A percentile compares a stretch with the other conserved stretches of the same genome.
Evolutionary conservation across 64 coral and sea anemone species (phyloP).

Genomic region (Anthopleura sola): DNA sequence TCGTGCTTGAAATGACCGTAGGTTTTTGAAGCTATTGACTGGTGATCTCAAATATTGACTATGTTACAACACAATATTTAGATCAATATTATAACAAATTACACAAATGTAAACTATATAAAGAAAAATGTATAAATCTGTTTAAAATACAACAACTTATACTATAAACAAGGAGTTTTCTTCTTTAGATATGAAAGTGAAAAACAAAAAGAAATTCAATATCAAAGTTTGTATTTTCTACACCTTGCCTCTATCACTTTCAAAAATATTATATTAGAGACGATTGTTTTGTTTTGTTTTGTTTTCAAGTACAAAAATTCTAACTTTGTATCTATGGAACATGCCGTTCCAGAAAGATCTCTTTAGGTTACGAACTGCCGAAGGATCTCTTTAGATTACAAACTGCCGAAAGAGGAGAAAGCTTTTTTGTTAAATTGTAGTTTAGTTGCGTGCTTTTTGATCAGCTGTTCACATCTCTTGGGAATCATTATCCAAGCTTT

Average conservation of each 20-base stretch:
- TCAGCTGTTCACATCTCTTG: not conserved
- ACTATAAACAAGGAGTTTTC: too few species aligned
- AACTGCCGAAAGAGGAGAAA: not conserved
- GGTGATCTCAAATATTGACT: conserved; percentile 10
- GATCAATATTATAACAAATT: not conserved
- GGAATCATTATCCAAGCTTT: not conserved
- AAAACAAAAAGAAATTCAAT: too few species aligned
- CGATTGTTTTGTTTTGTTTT: too few species aligned
- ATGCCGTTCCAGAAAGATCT: too few species aligned
- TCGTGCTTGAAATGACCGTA: not conserved
- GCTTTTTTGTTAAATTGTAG: not conserved
- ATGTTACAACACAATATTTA: not conserved
- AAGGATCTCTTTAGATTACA: too few species aligned
- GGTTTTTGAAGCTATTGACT: not conserved
- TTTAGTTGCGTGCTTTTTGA: not conserved
- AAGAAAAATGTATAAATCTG: not conserved
- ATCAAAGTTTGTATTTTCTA: too few species aligned
- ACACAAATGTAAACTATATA: not conserved
- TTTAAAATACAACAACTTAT: not conserved
- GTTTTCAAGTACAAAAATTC: too few species aligned
- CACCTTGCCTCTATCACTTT: too few species aligned
- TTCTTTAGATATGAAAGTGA: too few species aligned
- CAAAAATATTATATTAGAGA: too few species aligned
- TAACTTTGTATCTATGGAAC: too few species aligned
- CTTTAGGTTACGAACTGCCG: too few species aligned